These are phyloP conservation scores for Acipenser oxyrinchus DNA, from an alignment of 2,797 vertebrate genomes.

Conservation along the genomic window DNA sequence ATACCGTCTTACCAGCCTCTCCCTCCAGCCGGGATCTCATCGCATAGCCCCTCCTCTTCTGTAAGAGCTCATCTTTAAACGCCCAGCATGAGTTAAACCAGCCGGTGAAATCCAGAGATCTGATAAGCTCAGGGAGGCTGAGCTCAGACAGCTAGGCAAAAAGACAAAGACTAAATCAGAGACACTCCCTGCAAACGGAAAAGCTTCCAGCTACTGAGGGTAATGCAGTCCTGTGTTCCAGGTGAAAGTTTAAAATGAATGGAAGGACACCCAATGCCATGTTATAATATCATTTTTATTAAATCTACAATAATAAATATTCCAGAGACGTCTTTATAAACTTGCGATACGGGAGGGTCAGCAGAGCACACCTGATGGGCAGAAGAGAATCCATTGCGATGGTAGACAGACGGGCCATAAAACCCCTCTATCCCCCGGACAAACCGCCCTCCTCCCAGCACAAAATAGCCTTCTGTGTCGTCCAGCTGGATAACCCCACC, in stretches of 20 bases:
- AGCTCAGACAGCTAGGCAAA: slow-evolving; percentile 34
- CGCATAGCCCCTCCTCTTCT: slow-evolving; percentile 36
- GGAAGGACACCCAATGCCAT: too few species aligned
- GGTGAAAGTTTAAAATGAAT: background rate
- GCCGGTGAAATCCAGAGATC: slow-evolving; percentile 42
- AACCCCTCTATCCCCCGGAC: slow-evolving; percentile 52
- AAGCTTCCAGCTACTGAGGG: too few species aligned
- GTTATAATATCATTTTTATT: too few species aligned
- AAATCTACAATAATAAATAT: too few species aligned
- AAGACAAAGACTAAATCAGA: background rate
- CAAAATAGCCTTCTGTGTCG: slow-evolving; percentile 63
- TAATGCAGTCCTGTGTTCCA: too few species aligned
- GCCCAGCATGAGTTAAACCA: slow-evolving; percentile 53
- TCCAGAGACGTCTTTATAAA: too few species aligned
- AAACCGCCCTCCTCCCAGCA: slow-evolving; percentile 59
- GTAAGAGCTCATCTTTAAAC: slow-evolving; percentile 41
- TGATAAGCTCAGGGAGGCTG: slow-evolving; percentile 43
- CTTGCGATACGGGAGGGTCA: too few species aligned
- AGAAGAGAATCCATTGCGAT: slow-evolving; percentile 44
- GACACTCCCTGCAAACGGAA: too few species aligned
- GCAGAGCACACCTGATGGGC: slow-evolving; percentile 36
- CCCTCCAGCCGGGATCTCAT: slow-evolving; percentile 14
- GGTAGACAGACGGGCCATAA: slow-evolving; percentile 55
- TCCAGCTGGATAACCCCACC: slow-evolving; percentile 36
- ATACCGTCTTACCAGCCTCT: slow-evolving; percentile 36